phyloP scores from a whole-genome alignment of 2,113 vertebrate species.

The Centrocercus urophasianus region DNA sequence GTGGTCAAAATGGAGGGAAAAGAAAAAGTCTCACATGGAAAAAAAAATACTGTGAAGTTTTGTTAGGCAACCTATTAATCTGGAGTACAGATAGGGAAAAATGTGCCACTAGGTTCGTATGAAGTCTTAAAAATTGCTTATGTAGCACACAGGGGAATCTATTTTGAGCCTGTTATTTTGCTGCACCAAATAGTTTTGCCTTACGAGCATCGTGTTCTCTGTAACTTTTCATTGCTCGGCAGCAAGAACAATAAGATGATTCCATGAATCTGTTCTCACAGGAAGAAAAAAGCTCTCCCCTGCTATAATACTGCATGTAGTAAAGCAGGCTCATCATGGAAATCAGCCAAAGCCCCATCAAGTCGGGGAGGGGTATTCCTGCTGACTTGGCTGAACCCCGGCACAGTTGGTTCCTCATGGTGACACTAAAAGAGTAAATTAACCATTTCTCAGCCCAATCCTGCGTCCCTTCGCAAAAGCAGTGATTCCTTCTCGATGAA shows the following conservation, averaged over 20 bases:
- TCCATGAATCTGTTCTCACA: not conserved
- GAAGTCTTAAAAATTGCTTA: conserved; percentile 24
- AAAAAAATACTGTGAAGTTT: conserved; percentile 66
- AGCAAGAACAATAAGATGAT: not conserved
- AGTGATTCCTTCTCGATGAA: not conserved
- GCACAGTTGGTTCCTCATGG: not conserved
- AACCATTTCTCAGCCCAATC: not conserved
- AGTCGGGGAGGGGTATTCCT: not conserved
- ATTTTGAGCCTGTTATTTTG: conserved; percentile 39
- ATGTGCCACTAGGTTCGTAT: conserved; percentile 36
- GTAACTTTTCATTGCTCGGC: not conserved
- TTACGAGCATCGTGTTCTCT: not conserved
- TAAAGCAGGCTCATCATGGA: not conserved
- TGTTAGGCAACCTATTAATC: conserved; percentile 58
- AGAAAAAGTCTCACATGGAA: conserved; percentile 38
- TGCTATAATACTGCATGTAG: not conserved
- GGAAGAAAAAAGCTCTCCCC: not conserved
- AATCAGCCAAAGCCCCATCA: not conserved
- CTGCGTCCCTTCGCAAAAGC: not conserved
- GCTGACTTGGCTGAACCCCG: not conserved
- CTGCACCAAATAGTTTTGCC: not conserved
- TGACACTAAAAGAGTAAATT: not conserved
- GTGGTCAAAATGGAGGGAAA: conserved; percentile 57
- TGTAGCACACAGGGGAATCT: not conserved
- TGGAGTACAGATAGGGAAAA: conserved; percentile 50